A percentile compares a stretch with the other conserved stretches of the same genome.
These are phyloP conservation scores for Epizoanthus stellaris DNA, from an alignment of 92 coral and sea anemone genomes.

Conservation along the genomic window DNA sequence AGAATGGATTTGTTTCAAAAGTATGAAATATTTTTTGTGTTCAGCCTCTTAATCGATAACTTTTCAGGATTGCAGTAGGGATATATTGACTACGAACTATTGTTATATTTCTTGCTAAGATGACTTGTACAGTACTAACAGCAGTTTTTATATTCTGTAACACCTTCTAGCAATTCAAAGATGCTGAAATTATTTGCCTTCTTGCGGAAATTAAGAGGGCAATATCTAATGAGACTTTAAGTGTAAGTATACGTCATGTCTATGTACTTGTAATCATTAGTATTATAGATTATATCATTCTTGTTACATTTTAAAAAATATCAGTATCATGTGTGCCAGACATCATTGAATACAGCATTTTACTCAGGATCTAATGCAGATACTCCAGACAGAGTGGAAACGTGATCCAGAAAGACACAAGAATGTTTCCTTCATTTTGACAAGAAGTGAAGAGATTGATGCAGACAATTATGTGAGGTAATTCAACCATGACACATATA, in stretches of 20 bases:
- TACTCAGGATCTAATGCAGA: neutral
- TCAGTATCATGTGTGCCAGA: neutral
- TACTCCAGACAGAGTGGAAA: neutral
- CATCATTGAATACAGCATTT: neutral
- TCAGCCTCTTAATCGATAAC: no score
- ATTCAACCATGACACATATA: neutral
- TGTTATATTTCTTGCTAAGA: no score
- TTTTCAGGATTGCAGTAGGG: no score
- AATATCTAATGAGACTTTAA: neutral
- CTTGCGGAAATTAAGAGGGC: slow-evolving; percentile 19
- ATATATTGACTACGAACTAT: no score
- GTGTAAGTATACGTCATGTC: neutral
- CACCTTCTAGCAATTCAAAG: neutral
- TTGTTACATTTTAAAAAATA: no score
- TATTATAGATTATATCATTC: no score
- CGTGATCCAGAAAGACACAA: neutral
- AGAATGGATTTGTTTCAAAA: no score
- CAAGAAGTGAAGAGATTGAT: slow-evolving; percentile 8
- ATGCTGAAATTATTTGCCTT: slow-evolving; percentile 12
- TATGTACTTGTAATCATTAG: no score
- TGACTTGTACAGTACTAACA: neutral
- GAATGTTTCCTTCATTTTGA: neutral
- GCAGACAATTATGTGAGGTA: neutral
- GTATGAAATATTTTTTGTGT: no score
- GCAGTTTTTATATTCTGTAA: neutral